Conservation (phyloP, 2,888 invertebrate genomes). For the Pseudococcus viburni region DNA sequence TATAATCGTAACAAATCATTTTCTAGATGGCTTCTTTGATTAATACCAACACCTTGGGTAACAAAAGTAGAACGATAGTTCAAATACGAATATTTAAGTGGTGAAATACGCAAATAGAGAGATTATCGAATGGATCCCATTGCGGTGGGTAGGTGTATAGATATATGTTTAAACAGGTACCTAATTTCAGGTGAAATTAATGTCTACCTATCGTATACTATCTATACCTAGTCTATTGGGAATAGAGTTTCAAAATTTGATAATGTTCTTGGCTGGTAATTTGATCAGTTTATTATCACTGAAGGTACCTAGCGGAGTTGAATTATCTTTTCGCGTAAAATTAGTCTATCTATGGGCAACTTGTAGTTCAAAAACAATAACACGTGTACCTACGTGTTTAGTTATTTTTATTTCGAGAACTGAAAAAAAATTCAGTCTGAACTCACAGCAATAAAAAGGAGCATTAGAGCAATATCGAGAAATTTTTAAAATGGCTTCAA, state of each 20-base stretch:
- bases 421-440: background rate
- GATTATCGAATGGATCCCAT: background rate
- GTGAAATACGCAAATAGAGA: background rate
- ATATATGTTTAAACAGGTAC: background rate
- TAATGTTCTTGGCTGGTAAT: background rate
- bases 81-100: background rate
- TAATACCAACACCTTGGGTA: background rate
- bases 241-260: background rate
- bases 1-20: conserved; percentile 16
- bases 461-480: too few relatives aligned
- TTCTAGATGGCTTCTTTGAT: background rate
- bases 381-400: background rate
- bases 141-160: background rate
- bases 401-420: background rate
- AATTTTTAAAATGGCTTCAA: too few relatives aligned
- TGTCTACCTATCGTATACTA: background rate
- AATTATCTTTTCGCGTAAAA: background rate
- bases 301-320: background rate
- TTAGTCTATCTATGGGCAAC: background rate
- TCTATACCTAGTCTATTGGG: background rate
- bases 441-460: too few relatives aligned
- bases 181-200: background rate
- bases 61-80: conserved; percentile 13
- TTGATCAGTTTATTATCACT: background rate
- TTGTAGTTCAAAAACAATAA: background rate